Evolutionary conservation across 2,797 vertebrate genomes (phyloP).

Genomic region (Zalophus californianus): DNA sequence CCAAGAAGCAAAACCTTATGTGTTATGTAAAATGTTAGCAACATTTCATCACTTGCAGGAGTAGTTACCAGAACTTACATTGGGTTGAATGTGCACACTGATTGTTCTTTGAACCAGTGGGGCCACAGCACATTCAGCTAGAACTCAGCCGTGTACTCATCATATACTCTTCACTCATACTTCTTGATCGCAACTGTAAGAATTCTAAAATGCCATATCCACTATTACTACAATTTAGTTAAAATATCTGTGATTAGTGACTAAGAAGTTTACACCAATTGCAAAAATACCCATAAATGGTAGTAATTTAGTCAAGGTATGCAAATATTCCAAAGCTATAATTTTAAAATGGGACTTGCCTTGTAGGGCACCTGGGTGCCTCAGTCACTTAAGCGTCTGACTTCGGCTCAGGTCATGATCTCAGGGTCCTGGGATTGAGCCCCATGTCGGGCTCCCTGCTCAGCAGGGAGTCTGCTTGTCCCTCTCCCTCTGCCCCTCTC

Average conservation of each 20-base stretch:
- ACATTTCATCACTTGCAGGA: not conserved
- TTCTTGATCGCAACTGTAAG: slow-evolving; percentile 16
- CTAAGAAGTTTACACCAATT: slow-evolving; percentile 27
- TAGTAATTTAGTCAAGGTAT: slow-evolving; percentile 48
- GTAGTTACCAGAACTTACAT: not conserved
- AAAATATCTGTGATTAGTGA: slow-evolving; percentile 31
- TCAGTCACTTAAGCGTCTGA: not conserved
- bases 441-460: not conserved
- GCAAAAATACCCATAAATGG: not conserved
- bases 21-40: slow-evolving; percentile 52
- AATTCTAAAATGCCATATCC: slow-evolving; percentile 12
- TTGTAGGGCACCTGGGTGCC: not conserved
- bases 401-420: not conserved
- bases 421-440: not conserved
- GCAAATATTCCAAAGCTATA: slow-evolving; percentile 36
- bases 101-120: not conserved
- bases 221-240: slow-evolving; percentile 34
- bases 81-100: not conserved
- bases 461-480: not conserved
- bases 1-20: not conserved
- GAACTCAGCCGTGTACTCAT: not conserved
- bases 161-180: not conserved
- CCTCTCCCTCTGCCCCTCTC: not conserved
- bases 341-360: not conserved
- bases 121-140: not conserved